Percentiles rank a stretch among this genome's conserved stretches.
Evolutionary conservation across 2,888 invertebrate species (phyloP).

Genomic region (Andrena hattorfiana): DNA sequence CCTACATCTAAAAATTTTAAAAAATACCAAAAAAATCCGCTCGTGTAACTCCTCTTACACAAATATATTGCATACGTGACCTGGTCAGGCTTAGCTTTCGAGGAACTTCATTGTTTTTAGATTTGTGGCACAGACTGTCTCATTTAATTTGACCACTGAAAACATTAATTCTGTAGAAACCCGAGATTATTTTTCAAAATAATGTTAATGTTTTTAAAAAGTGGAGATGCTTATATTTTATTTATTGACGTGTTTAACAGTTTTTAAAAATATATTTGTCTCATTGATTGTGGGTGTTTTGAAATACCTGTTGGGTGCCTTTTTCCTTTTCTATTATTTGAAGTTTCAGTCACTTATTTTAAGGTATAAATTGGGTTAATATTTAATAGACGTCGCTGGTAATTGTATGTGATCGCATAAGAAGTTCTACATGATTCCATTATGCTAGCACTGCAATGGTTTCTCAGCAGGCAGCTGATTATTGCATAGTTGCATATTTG

Average conservation of each 20-base stretch:
- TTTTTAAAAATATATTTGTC: too few relatives aligned
- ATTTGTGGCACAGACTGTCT: neutral
- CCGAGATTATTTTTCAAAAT: too few relatives aligned
- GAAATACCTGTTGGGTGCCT: neutral
- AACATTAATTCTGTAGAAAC: neutral
- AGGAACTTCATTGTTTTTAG: constrained; percentile 44
- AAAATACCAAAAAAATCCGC: too few relatives aligned
- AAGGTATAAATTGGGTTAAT: neutral
- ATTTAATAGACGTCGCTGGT: neutral
- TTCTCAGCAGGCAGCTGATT: constrained; percentile 30
- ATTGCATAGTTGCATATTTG: constrained; percentile 11
- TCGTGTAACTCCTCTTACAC: constrained; percentile 46
- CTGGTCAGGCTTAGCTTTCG: constrained; percentile 61
- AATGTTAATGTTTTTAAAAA: too few relatives aligned
- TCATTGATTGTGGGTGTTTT: too few relatives aligned
- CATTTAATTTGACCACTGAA: neutral
- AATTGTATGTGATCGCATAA: constrained; percentile 38
- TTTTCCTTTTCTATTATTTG: neutral
- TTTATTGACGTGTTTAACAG: too few relatives aligned
- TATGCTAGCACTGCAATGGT: constrained; percentile 44
- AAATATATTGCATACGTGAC: constrained; percentile 47
- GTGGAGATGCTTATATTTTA: too few relatives aligned
- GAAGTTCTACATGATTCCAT: constrained; percentile 36
- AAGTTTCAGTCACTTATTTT: too few relatives aligned
- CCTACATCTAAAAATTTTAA: too few relatives aligned